A percentile compares a stretch with the other conserved stretches of the same genome.
phyloP scores from a whole-genome alignment of 2,113 vertebrate genomes.

The Atrichornis clamosus region DNA sequence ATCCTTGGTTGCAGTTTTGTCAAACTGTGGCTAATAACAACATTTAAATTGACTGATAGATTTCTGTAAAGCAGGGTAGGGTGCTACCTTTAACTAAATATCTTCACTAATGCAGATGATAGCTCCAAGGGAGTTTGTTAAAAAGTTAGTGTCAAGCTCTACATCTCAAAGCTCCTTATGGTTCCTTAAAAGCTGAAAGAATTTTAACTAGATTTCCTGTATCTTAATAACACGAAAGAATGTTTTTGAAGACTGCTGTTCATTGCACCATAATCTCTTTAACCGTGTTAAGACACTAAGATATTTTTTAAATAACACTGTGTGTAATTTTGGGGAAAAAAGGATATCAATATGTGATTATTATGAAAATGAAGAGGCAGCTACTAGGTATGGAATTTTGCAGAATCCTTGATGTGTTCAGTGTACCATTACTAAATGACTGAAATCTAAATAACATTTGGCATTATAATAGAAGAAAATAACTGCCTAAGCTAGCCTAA shows the following conservation, averaged over 20 bases:
- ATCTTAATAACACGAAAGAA: conserved; percentile 64
- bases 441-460: conserved; percentile 81
- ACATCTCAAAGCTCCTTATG: conserved; percentile 74
- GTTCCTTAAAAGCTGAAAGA: conserved; percentile 72
- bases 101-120: conserved; percentile 70
- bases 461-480: conserved; percentile 77
- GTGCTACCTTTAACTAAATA: conserved; percentile 70
- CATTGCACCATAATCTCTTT: conserved; percentile 74
- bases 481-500: conserved; percentile 71
- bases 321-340: conserved; percentile 68
- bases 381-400: conserved; percentile 73
- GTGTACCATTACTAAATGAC: conserved; percentile 78
- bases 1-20: conserved; percentile 62
- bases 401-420: conserved; percentile 75
- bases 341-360: conserved; percentile 69
- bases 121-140: conserved; percentile 62
- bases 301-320: conserved; percentile 64
- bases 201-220: conserved; percentile 75
- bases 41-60: conserved; percentile 54
- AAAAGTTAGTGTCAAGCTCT: conserved; percentile 71
- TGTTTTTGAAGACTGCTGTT: conserved; percentile 74
- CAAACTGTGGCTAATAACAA: conserved; percentile 54
- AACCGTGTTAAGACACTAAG: conserved; percentile 69
- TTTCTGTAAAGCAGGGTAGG: conserved; percentile 49
- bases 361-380: conserved; percentile 75